phyloP scores from a whole-genome alignment of 2,113 vertebrate genomes.

The Cryptotis parvus region DNA sequence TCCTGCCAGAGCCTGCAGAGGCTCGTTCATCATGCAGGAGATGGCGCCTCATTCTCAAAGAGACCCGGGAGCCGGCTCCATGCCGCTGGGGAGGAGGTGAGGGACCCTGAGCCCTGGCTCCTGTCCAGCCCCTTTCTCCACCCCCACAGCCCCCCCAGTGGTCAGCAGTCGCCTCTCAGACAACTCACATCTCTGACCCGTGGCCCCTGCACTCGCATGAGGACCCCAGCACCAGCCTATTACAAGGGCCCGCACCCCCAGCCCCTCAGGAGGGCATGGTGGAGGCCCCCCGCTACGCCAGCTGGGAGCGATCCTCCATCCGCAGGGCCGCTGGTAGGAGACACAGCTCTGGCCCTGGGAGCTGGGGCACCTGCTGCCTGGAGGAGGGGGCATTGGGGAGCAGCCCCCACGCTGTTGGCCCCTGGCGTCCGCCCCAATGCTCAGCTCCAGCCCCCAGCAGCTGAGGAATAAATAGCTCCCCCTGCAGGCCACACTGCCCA shows the following conservation, averaged over 20 bases:
- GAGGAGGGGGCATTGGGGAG: background rate
- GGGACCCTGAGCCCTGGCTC: background rate
- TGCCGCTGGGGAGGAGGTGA: background rate
- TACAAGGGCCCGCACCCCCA: background rate
- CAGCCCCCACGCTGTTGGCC: too few species aligned
- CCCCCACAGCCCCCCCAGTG: accelerated
- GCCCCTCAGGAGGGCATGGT: too few species aligned
- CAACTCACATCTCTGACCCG: background rate
- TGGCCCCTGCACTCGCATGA: background rate
- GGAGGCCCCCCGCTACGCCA: too few species aligned
- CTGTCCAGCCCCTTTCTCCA: background rate
- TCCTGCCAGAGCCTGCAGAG: constrained; percentile 57
- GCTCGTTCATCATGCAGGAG: background rate
- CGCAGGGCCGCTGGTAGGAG: too few species aligned
- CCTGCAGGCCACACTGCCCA: too few species aligned
- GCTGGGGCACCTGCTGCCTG: background rate
- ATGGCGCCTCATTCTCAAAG: background rate
- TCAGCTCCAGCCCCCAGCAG: too few species aligned
- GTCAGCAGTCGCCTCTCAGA: too few species aligned
- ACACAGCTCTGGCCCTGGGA: background rate
- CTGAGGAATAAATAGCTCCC: too few species aligned
- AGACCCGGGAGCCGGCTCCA: background rate
- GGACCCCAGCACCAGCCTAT: accelerated
- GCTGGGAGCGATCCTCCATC: too few species aligned
- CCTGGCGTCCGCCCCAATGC: too few species aligned